phyloP scores from a whole-genome alignment of 1,140 invertebrate genomes.

The Scaptomyza graminum region DNA sequence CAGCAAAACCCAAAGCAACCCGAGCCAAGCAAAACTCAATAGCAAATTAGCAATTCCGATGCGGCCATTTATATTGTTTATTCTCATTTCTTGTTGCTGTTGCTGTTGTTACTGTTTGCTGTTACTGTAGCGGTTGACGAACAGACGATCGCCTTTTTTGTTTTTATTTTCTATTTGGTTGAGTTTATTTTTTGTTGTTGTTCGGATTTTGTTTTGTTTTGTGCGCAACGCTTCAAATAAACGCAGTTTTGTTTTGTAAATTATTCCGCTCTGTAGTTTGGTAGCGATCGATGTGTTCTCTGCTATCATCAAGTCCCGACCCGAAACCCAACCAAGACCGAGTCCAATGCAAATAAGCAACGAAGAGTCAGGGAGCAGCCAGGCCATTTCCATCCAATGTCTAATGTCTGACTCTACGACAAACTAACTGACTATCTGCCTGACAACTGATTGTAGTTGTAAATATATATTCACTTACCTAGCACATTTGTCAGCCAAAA shows the following conservation, averaged over 20 bases:
- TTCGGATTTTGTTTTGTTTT: constrained; percentile 27
- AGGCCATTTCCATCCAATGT: constrained; percentile 57
- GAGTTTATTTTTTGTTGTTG: constrained; percentile 47
- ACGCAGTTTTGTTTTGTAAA: constrained; percentile 41
- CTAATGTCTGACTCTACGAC: constrained; percentile 61
- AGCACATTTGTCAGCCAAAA: constrained; percentile 54
- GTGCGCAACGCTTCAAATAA: constrained; percentile 36
- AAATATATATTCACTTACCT: constrained; percentile 52
- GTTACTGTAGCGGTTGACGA: constrained; percentile 47
- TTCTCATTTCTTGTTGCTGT: constrained; percentile 61
- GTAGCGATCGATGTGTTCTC: constrained; percentile 41
- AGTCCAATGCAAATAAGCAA: constrained; percentile 63
- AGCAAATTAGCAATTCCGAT: constrained; percentile 82
- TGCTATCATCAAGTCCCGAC: constrained; percentile 64
- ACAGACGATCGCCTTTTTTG: constrained; percentile 77
- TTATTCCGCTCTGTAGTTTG: constrained; percentile 53
- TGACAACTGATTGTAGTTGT: constrained; percentile 7
- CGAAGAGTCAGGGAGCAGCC: constrained; percentile 43
- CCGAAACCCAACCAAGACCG: constrained; percentile 34
- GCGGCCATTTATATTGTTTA: constrained; percentile 79
- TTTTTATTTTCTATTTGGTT: constrained; percentile 48
- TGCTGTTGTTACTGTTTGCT: constrained; percentile 30
- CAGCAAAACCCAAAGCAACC: constrained; percentile 40
- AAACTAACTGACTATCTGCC: constrained; percentile 9
- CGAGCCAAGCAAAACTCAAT: constrained; percentile 62